Base-by-base conservation (phyloP, 2,888 invertebrate genomes). In the Seira musarum region DNA sequence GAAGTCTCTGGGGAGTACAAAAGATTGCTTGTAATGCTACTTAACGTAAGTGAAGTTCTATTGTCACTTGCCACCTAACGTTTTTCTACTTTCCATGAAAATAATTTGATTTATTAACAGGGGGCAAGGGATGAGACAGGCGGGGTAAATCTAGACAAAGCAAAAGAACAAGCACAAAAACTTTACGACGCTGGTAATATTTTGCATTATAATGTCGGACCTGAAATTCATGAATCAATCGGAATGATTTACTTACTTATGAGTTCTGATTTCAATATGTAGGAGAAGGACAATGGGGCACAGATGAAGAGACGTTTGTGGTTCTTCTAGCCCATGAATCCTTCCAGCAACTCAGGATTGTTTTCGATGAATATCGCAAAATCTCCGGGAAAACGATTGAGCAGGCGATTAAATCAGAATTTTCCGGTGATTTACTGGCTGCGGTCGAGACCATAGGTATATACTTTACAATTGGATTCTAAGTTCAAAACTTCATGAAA, bases 351-450 rank as follows among this genome's bases (percentile, higher is more conserved):
- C 90, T 97, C 86, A 92, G 95, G 88, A 92, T 93, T 90, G 91
- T 93, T 89, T 95, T 96, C 89, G 91, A 94, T 79, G 96, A 96
- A 88, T 98, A 94, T 89, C 94, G 93, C 83, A 91, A 90, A 88
- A 90, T 94, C 88, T 68, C 77, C 0, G 95, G 95, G 0, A 94
- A 95, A 87, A 92, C 93, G 66, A 92, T 96, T 86, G 94, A 94
- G 83, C 92, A 93, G 87, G 94, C 95, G 0, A 93, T 96, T 88
- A 93, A 93, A 87, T 92, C 92, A 6, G 96, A 96, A 89, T 95
- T 96, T 90, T 95, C 95, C 1, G 96, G 96, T 0, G 95, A 96
- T 97, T 96, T 90, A 97, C 97, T 0, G 94, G 95, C 88, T 92
- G 94, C 61, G n/a, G n/a, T n/a, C n/a, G n/a, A n/a, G n/a, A n/a